phyloP scores from a whole-genome alignment of 2,888 invertebrate genomes.

The Agrochola lota region DNA sequence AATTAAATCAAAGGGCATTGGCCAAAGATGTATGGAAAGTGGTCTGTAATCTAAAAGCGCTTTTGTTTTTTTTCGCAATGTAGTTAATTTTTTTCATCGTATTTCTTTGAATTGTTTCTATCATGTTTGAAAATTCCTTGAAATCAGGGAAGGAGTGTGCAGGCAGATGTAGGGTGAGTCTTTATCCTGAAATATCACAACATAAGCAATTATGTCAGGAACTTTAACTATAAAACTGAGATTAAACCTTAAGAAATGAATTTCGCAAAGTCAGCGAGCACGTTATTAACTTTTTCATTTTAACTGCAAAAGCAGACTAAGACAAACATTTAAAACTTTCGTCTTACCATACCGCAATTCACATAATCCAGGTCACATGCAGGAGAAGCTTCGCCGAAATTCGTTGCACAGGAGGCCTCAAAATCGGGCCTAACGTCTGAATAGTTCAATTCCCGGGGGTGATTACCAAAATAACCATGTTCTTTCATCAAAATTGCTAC shows the following conservation, averaged over 20 bases:
- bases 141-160: background rate
- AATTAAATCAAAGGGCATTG: background rate
- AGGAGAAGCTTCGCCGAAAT: conserved; percentile 37
- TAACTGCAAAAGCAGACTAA: conserved; percentile 17
- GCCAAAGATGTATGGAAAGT: background rate
- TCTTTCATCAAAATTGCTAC: conserved; percentile 76
- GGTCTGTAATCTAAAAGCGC: background rate
- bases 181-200: background rate
- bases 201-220: background rate
- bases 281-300: conserved; percentile 4
- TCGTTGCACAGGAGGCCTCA: conserved; percentile 37
- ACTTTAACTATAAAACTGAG: background rate
- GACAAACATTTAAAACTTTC: conserved; percentile 31
- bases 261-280: background rate
- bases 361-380: conserved; percentile 40
- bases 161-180: background rate
- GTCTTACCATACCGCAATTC: conserved; percentile 10
- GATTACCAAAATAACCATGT: conserved; percentile 75
- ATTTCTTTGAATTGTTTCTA: background rate
- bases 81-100: background rate
- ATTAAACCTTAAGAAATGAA: too few species aligned
- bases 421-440: conserved; percentile 70
- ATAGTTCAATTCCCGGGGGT: conserved; percentile 71
- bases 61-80: background rate
- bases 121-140: background rate